Evolutionary conservation across 1,140 invertebrate genomes (phyloP).

Genomic region (Wasmannia auropunctata): DNA sequence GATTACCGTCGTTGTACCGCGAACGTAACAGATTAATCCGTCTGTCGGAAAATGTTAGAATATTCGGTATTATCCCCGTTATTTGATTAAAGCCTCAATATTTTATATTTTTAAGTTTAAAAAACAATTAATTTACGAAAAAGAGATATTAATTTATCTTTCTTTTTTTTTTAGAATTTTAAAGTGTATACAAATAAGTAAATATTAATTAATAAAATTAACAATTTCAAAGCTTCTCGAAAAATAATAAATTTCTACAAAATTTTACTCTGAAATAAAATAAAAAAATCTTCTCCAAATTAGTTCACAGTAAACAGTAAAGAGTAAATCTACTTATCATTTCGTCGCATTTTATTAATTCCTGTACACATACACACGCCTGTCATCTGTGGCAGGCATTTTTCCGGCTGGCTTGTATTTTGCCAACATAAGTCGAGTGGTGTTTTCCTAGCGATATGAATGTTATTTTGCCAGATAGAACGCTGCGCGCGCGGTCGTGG

Average conservation of each 20-base stretch:
- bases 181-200: not conserved
- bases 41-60: conserved; percentile 9
- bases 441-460: conserved; percentile 47
- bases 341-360: not conserved
- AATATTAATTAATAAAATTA: conserved; percentile 4
- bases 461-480: conserved; percentile 48
- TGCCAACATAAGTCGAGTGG: conserved; percentile 39
- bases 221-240: not conserved
- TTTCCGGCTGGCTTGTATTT: not conserved
- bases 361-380: not conserved
- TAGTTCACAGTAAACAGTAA: not conserved
- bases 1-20: conserved; percentile 28
- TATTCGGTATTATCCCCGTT: conserved; percentile 26
- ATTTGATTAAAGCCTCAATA: not conserved
- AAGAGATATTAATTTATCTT: not conserved
- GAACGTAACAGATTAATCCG: conserved; percentile 39
- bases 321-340: not conserved
- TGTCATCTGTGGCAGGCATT: not conserved
- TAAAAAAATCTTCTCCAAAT: not conserved
- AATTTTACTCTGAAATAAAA: not conserved
- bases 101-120: conserved; percentile 1
- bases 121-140: not conserved
- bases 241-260: not conserved
- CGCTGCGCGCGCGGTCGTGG: not conserved
- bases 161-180: not conserved